Conservation (phyloP, 2,888 invertebrate genomes). For the Drosophila parthenogenetica region DNA sequence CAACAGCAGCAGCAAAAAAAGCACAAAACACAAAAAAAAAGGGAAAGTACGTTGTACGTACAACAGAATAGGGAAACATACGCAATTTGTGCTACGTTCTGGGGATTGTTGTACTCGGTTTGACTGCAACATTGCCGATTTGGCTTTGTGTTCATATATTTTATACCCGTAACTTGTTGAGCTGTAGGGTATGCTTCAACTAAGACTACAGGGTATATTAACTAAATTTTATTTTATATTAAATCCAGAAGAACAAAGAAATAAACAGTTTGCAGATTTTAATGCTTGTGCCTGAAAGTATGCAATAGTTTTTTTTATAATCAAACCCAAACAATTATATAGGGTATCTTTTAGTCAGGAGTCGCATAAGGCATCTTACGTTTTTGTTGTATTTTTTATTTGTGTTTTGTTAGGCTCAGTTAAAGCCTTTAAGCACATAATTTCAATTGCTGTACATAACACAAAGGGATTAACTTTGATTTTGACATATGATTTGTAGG, state of each 20-base stretch:
- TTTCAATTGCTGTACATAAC: slow-evolving; percentile 79
- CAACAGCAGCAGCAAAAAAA: slow-evolving; percentile 47
- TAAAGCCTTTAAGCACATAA: slow-evolving; percentile 80
- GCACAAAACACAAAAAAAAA: slow-evolving; percentile 9
- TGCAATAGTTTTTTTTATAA: not conserved
- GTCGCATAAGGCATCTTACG: not conserved
- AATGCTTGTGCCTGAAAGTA: not conserved
- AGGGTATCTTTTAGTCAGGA: not conserved
- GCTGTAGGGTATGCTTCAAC: no score
- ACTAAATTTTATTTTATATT: no score
- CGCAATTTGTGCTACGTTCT: slow-evolving; percentile 75
- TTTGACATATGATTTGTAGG: slow-evolving; percentile 74
- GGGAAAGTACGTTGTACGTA: slow-evolving; percentile 9
- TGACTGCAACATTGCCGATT: slow-evolving; percentile 53
- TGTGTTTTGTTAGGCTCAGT: slow-evolving; percentile 65
- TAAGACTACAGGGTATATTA: no score
- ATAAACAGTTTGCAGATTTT: not conserved
- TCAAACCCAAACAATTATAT: not conserved
- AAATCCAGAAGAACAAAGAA: no score
- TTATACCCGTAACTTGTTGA: not conserved
- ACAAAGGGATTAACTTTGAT: slow-evolving; percentile 81
- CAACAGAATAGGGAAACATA: slow-evolving; percentile 55
- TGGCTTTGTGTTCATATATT: slow-evolving; percentile 30
- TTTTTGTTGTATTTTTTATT: slow-evolving; percentile 36
- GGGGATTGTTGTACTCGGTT: slow-evolving; percentile 51